Base-by-base conservation (phyloP, 2,797 vertebrate genomes). In the Characodon lateralis region DNA sequence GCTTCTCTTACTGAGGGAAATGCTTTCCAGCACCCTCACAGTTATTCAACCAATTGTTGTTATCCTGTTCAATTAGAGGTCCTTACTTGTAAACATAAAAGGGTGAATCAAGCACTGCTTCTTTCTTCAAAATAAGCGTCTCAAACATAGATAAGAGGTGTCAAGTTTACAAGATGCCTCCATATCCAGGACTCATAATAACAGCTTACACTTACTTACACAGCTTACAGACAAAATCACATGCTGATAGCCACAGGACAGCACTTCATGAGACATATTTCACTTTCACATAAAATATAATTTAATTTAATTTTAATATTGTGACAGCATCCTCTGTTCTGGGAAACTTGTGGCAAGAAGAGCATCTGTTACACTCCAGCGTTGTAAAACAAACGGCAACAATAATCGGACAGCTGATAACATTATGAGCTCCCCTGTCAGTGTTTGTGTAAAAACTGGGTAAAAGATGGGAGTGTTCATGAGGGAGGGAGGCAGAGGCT, bases 401-500 rank as follows among this genome's bases (percentile, higher is more conserved):
- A 12, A 73, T 86, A 83, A 83, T 65, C 74, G 87, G 83, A 90
- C 20, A 8, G 41, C 65, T 28, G 82, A 83, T 85, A 84, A 75
- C 55, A 50, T 35, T n/a, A 22, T 16, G 68, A 68, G 61, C 16
- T 51, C 1, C 28, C 0, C 66, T 43, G 66, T 50, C 13, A 9
- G 56, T 46, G 41, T 63, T 2, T 2, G 2, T 50, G 61, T 72
- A 53, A 50, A 26, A 51, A 13, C 59, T 26, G 13, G 59, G 46
- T 24, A 35, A 46, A 14, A 51, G 78, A 59, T 82, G 79, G 74
- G 78, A 78, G 82, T 59, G 70, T 76, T 86, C 87, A 87, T 87
- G 86, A 90, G 79, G 84, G 72, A 78, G 55, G 83, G 75, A 85
- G 88, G 77, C 31, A 70, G 82, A 85, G 86, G 84, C 78, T 84